These are phyloP conservation scores for Aplochiton taeniatus DNA, from an alignment of 2,797 vertebrate genomes.

Conservation along the genomic window DNA sequence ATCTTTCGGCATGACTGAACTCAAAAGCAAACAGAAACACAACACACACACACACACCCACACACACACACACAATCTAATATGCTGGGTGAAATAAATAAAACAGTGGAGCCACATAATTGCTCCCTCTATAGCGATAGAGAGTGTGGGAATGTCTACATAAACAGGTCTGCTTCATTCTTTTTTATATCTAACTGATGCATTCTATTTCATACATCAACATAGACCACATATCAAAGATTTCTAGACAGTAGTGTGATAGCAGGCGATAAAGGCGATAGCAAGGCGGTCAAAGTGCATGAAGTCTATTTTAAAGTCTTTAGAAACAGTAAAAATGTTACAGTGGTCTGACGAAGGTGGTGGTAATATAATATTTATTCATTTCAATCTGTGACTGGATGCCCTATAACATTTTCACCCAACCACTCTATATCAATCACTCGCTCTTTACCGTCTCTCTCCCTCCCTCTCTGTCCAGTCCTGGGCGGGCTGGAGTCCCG, in stretches of 20 bases:
- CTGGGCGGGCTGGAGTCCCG: slow-evolving; percentile 86
- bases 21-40: no score
- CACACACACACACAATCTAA: not conserved
- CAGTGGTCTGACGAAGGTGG: no score
- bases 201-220: not conserved
- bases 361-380: no score
- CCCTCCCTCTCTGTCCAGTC: slow-evolving; percentile 71
- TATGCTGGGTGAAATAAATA: slow-evolving; percentile 25
- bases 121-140: not conserved
- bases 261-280: no score
- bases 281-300: no score
- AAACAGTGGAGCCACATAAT: slow-evolving; percentile 8
- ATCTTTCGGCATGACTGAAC: no score
- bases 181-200: slow-evolving; percentile 46
- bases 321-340: no score
- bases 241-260: not conserved
- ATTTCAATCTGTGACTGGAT: no score
- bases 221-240: not conserved
- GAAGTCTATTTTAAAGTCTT: no score
- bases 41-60: not conserved
- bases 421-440: not conserved
- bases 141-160: not conserved
- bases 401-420: not conserved
- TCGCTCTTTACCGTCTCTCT: not conserved
- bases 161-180: slow-evolving; percentile 45